These are phyloP conservation scores for Halyomorpha halys DNA, from an alignment of 1,140 invertebrate genomes.

Conservation along the genomic window DNA sequence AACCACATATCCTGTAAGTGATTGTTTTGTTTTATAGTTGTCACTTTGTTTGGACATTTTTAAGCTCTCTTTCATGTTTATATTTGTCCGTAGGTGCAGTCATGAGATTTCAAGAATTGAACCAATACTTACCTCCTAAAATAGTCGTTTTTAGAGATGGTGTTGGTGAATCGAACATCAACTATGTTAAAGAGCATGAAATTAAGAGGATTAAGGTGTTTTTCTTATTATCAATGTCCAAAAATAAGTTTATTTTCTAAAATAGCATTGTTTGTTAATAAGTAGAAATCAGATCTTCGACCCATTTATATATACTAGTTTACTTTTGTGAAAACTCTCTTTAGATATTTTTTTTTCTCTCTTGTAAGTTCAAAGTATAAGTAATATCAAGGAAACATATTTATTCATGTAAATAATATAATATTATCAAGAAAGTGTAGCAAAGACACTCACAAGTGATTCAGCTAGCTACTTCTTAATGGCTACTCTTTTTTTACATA, in stretches of 20 bases:
- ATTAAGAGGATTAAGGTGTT: constrained; percentile 43
- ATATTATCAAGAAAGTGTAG: too few relatives aligned
- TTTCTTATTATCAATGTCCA: background rate
- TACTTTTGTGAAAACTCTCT: too few relatives aligned
- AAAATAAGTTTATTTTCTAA: constrained; percentile 13
- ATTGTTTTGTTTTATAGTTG: background rate
- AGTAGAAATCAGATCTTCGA: too few relatives aligned
- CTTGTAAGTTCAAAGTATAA: too few relatives aligned
- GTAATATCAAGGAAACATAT: too few relatives aligned
- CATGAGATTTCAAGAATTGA: constrained; percentile 40
- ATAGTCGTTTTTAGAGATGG: constrained; percentile 69
- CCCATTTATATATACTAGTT: too few relatives aligned
- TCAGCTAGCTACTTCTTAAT: too few relatives aligned
- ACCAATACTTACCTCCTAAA: constrained; percentile 41
- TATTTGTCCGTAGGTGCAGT: constrained; percentile 39
- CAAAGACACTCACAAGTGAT: too few relatives aligned
- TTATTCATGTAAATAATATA: too few relatives aligned
- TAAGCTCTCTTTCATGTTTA: background rate
- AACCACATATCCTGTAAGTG: constrained; percentile 40
- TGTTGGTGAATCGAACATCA: constrained; percentile 74
- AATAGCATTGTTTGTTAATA: too few relatives aligned
- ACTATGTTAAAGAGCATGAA: constrained; percentile 52
- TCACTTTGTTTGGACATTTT: background rate
- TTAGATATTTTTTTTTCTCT: too few relatives aligned
- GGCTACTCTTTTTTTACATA: too few relatives aligned